These are phyloP conservation scores for Mnemiopsis leidyi DNA, from an alignment of 37 sponge, comb jelly and placozoan species.

Conservation along the genomic window DNA sequence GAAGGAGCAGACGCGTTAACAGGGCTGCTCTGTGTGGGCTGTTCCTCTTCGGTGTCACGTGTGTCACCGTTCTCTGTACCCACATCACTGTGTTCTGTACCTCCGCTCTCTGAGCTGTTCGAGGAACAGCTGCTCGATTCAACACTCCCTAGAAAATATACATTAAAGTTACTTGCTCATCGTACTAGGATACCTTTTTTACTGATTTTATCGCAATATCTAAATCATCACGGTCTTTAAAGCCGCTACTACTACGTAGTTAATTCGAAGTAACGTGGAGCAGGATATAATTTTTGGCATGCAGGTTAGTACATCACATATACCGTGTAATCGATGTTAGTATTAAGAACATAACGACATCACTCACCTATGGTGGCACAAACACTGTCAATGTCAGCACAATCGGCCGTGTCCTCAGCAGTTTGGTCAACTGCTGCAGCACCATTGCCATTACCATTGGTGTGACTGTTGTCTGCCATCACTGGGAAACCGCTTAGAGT, in stretches of 20 bases:
- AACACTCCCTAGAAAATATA: conserved; percentile 30
- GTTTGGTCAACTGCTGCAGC: conserved; percentile 5
- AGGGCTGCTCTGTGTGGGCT: not conserved
- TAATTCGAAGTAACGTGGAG: no score
- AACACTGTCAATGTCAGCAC: conserved; percentile 57
- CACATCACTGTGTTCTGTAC: conserved; percentile 12
- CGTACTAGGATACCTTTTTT: no score
- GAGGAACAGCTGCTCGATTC: conserved; percentile 35
- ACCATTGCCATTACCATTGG: not conserved
- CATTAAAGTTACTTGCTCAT: no score
- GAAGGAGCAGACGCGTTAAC: conserved; percentile 35
- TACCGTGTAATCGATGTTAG: no score
- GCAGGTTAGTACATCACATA: no score
- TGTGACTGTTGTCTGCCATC: conserved; percentile 40
- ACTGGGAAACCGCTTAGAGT: no score
- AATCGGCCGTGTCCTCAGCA: not conserved
- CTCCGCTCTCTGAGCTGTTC: not conserved
- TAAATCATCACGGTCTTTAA: no score
- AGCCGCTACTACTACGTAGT: no score
- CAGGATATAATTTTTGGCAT: no score
- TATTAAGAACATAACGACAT: no score
- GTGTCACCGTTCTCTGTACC: not conserved
- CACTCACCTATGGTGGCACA: conserved; percentile 40
- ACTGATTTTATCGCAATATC: no score
- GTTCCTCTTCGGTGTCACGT: not conserved